Conservation (phyloP, 2,888 invertebrate genomes). For the Apotomis turbidana region DNA sequence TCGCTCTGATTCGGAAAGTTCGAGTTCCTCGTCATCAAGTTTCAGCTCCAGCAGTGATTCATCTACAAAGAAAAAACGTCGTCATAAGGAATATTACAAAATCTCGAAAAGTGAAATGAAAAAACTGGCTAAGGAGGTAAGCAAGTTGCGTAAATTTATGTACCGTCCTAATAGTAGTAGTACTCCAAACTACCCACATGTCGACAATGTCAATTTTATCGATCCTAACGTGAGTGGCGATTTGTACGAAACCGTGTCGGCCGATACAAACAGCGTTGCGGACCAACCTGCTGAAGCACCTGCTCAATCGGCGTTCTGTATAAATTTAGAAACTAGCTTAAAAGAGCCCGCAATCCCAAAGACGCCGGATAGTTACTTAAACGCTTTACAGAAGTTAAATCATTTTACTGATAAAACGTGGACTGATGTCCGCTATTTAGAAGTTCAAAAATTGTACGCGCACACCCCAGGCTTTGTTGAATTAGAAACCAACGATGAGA, state of each 20-base stretch:
- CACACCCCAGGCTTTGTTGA: background rate
- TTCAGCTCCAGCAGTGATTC: no score
- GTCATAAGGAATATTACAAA: background rate
- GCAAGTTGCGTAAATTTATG: background rate
- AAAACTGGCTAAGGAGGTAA: constrained; percentile 26
- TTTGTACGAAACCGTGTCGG: background rate
- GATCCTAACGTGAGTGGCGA: background rate
- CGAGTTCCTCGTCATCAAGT: no score
- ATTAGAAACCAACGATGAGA: background rate
- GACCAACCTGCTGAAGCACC: background rate
- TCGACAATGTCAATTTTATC: background rate
- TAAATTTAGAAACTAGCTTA: background rate
- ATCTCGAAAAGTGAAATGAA: background rate
- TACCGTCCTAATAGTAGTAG: background rate
- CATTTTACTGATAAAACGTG: background rate
- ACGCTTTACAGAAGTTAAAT: background rate
- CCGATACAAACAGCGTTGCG: background rate
- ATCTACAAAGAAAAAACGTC: background rate
- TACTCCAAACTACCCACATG: background rate
- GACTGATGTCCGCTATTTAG: constrained; percentile 1
- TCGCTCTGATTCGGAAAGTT: no score
- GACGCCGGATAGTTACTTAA: background rate
- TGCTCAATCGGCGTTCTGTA: background rate
- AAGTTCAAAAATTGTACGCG: background rate
- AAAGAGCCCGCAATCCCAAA: background rate